phyloP scores from a whole-genome alignment of 2,888 invertebrate species.

The Anorthoa munda region DNA sequence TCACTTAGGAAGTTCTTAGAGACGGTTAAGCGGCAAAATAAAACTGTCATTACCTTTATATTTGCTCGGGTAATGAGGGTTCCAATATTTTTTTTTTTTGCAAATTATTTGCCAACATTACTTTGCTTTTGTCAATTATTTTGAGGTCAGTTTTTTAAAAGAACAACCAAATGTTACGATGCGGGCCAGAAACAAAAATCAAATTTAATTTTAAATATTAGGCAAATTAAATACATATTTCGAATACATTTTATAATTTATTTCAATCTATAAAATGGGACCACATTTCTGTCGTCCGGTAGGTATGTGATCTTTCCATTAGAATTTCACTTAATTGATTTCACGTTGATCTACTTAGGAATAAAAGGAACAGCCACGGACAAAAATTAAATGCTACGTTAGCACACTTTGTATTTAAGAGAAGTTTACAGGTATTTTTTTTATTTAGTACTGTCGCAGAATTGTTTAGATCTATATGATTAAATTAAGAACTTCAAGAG shows the following conservation, averaged over 20 bases:
- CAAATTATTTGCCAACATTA: slow-evolving; percentile 43
- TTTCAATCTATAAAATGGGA: neutral
- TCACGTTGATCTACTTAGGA: neutral
- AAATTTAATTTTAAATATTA: slow-evolving; percentile 26
- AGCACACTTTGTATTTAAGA: neutral
- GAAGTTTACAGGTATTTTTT: neutral
- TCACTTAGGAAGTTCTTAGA: slow-evolving; percentile 44
- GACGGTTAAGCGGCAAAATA: slow-evolving; percentile 44
- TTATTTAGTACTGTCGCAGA: too few relatives aligned
- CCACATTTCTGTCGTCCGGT: neutral
- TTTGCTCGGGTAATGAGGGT: slow-evolving; percentile 53
- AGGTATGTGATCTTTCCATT: slow-evolving; percentile 4
- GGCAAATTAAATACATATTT: slow-evolving; percentile 20
- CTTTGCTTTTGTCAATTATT: slow-evolving; percentile 34
- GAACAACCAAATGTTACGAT: neutral
- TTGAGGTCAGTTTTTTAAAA: slow-evolving; percentile 12
- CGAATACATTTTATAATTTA: neutral
- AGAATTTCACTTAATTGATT: slow-evolving; percentile 1
- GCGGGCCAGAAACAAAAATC: too few relatives aligned
- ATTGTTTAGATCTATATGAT: neutral
- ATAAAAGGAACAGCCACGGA: neutral
- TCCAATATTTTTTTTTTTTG: slow-evolving; percentile 54
- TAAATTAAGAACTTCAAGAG: neutral
- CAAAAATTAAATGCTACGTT: neutral
- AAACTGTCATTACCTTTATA: slow-evolving; percentile 53